phyloP scores from a whole-genome alignment of 1,140 invertebrate genomes.

The Musca domestica region DNA sequence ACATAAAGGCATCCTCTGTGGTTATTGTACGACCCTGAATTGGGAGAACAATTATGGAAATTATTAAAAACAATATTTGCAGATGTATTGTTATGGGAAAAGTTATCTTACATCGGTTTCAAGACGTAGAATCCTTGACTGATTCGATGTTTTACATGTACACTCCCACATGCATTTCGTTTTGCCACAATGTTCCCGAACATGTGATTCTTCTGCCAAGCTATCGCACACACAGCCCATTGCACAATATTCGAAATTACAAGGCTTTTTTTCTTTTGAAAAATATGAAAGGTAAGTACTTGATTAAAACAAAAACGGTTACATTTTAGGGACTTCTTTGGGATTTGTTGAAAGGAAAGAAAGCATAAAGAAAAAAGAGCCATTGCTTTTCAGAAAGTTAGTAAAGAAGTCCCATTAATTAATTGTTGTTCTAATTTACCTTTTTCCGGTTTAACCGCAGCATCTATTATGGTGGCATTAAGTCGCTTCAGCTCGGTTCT shows the following conservation, averaged over 20 bases:
- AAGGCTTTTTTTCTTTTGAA: conserved; percentile 36
- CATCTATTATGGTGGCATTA: conserved; percentile 52
- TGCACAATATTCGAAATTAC: conserved; percentile 38
- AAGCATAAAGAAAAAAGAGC: too few species aligned
- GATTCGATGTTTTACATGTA: conserved; percentile 33
- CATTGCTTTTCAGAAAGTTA: too few species aligned
- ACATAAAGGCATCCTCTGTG: conserved; percentile 47
- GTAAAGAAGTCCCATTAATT: not conserved
- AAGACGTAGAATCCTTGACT: conserved; percentile 40
- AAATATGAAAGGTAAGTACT: not conserved
- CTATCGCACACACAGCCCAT: conserved; percentile 49
- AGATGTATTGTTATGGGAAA: not conserved
- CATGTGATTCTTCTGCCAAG: conserved; percentile 30
- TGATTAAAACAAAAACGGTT: too few species aligned
- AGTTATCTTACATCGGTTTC: conserved; percentile 38
- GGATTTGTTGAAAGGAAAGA: too few species aligned
- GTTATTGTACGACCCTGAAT: conserved; percentile 43
- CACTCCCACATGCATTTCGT: conserved; percentile 42
- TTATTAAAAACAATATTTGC: not conserved
- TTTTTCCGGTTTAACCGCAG: conserved; percentile 37
- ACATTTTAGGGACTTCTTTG: too few species aligned
- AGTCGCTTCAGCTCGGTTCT: conserved; percentile 43
- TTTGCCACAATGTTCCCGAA: conserved; percentile 41
- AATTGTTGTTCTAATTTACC: not conserved
- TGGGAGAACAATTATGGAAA: not conserved